These are phyloP conservation scores for Ochropacha duplaris DNA, from an alignment of 2,888 invertebrate genomes.

Conservation along the genomic window DNA sequence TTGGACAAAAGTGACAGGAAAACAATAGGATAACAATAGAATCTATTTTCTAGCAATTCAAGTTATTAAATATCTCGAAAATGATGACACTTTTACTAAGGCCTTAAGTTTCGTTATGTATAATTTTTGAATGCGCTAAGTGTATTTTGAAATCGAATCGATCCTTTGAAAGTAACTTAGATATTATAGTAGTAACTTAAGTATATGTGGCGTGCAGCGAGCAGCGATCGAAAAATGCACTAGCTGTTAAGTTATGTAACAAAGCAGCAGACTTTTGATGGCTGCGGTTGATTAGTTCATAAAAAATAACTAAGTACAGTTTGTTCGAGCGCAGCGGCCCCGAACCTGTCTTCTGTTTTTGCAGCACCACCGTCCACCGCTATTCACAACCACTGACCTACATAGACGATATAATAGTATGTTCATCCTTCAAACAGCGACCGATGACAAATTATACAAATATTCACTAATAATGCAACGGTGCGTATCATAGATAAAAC, in stretches of 20 bases:
- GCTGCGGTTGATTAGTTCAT: slow-evolving; percentile 1
- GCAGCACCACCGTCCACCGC: slow-evolving; percentile 16
- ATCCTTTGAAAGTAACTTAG: too few species aligned
- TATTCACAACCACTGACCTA: slow-evolving; percentile 30
- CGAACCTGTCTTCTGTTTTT: slow-evolving; percentile 16
- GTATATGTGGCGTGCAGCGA: too few species aligned
- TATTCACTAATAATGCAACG: background rate
- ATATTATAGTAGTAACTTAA: too few species aligned
- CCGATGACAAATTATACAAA: background rate
- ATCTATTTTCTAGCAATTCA: too few species aligned
- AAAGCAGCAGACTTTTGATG: background rate
- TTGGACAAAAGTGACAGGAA: too few species aligned
- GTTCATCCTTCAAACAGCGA: slow-evolving; percentile 1
- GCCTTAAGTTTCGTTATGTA: too few species aligned
- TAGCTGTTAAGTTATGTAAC: background rate
- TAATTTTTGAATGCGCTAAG: too few species aligned
- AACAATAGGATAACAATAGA: too few species aligned
- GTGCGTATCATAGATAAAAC: slow-evolving; percentile 3
- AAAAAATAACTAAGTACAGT: background rate
- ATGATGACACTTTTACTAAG: too few species aligned
- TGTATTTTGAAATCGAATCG: too few species aligned
- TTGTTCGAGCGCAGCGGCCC: background rate
- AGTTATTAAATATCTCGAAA: too few species aligned
- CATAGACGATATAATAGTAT: slow-evolving; percentile 10
- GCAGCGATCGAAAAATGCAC: too few species aligned